phyloP scores from a whole-genome alignment of 2,113 vertebrate genomes.

The Centrocercus urophasianus region DNA sequence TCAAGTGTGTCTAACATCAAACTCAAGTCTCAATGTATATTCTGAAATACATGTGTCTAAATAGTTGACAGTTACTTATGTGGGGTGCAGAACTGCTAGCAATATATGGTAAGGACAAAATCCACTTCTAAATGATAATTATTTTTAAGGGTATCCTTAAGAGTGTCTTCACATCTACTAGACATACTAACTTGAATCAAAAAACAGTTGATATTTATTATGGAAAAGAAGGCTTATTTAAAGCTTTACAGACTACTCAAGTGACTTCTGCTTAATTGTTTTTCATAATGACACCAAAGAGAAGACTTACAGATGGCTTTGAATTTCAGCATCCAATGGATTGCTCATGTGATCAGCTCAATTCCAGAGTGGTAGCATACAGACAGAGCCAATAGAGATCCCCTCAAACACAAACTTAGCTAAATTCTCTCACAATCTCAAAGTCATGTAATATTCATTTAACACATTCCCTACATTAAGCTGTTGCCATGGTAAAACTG shows the following conservation, averaged over 20 bases:
- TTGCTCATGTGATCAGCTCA: neutral
- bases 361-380: neutral
- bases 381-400: neutral
- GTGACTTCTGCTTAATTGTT: neutral
- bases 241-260: neutral
- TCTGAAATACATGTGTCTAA: neutral
- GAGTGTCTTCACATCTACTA: neutral
- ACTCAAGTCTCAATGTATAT: neutral
- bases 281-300: neutral
- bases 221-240: neutral
- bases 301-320: neutral
- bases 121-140: neutral
- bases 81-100: neutral
- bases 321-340: neutral
- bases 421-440: neutral
- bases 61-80: neutral
- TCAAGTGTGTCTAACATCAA: neutral
- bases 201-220: neutral
- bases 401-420: neutral
- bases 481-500: neutral
- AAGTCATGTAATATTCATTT: neutral
- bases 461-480: neutral
- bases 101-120: neutral
- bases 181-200: neutral
- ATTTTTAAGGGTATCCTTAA: neutral